These are phyloP conservation scores for Eublepharis macularius DNA, from an alignment of 2,113 vertebrate species.

Conservation along the genomic window DNA sequence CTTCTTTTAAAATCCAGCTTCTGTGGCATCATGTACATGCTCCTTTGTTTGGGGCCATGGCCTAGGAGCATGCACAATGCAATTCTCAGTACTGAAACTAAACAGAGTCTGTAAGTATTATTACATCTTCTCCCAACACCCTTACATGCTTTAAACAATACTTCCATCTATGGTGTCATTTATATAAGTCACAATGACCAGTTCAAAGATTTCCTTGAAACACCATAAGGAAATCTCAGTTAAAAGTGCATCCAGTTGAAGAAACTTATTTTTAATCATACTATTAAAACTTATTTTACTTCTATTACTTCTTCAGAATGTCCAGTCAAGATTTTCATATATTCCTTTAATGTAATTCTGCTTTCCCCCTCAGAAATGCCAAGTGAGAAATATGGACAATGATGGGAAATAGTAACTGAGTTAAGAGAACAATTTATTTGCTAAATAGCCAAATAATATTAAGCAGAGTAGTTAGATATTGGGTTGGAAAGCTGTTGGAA, in stretches of 20 bases:
- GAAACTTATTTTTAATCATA: background rate
- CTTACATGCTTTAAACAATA: background rate
- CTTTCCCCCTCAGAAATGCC: background rate
- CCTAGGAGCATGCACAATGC: background rate
- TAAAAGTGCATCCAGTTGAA: background rate
- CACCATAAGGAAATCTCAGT: background rate
- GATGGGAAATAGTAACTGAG: too few relatives aligned
- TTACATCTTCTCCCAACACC: background rate
- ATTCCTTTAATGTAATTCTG: background rate
- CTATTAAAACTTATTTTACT: background rate
- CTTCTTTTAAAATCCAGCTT: slow-evolving; percentile 7
- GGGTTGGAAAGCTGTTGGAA: too few relatives aligned
- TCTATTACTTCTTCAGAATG: background rate
- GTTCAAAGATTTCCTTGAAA: background rate
- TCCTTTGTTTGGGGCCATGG: too few relatives aligned
- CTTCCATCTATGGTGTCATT: background rate
- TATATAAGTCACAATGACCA: background rate
- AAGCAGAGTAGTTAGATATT: too few relatives aligned
- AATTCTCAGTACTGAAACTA: background rate
- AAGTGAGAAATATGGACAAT: too few relatives aligned
- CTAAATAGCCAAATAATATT: too few relatives aligned
- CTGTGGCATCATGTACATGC: slow-evolving; percentile 31
- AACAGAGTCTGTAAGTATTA: background rate
- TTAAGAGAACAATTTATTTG: too few relatives aligned
- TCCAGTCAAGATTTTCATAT: background rate